A percentile compares a stretch with the other conserved stretches of the same genome.
Evolutionary conservation across 1,140 invertebrate genomes (phyloP).

Genomic region (Eufriesea mexicana): DNA sequence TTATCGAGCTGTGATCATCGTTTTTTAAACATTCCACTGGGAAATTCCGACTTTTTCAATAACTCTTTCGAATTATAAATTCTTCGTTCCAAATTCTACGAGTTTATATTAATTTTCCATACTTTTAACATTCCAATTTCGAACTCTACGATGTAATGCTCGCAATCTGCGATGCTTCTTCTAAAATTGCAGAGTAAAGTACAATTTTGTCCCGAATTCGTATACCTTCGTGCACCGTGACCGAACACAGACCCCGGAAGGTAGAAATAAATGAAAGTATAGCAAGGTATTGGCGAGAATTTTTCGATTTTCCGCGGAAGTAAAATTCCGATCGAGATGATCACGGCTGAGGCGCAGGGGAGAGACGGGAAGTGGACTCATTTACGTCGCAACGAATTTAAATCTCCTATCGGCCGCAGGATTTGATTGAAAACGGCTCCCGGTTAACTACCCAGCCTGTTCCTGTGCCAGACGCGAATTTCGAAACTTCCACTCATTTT

Average conservation of each 20-base stretch:
- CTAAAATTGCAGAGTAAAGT: too few relatives aligned
- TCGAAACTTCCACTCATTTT: conserved; percentile 36
- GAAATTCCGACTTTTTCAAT: too few relatives aligned
- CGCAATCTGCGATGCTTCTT: background rate
- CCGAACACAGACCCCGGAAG: background rate
- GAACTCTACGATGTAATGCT: background rate
- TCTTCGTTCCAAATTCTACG: too few relatives aligned
- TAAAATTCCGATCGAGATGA: conserved; percentile 17
- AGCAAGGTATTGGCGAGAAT: background rate
- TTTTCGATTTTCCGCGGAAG: background rate
- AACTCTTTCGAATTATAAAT: too few relatives aligned
- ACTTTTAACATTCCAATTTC: background rate
- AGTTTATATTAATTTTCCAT: too few relatives aligned
- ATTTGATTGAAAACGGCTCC: conserved; percentile 52
- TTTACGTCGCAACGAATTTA: conserved; percentile 51
- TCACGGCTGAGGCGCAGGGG: background rate
- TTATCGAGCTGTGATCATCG: too few relatives aligned
- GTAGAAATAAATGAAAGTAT: conserved; percentile 14
- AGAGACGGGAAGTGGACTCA: conserved; percentile 29
- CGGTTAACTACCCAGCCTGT: conserved; percentile 4
- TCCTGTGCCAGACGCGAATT: conserved; percentile 18
- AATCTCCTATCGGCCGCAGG: conserved; percentile 47
- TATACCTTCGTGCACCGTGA: too few relatives aligned
- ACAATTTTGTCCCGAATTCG: too few relatives aligned
- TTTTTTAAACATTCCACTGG: too few relatives aligned